Conservation (phyloP, 1,140 invertebrate genomes). For the roundworm (Caenorhabditis elegans) region WBcel235 BX284602.5:11052501-11053000, state of each 20-base stretch:
- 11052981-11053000: constrained; percentile 62
- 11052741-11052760: constrained; percentile 62
- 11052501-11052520: constrained; percentile 50
- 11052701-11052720: constrained; percentile 69
- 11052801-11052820: not conserved
- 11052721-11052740: constrained; percentile 69
- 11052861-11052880: constrained; percentile 54
- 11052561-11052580: not conserved
- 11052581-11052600: too few species aligned
- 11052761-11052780: constrained; percentile 62
- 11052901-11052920: constrained; percentile 60
- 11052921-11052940: constrained; percentile 63
- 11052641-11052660: constrained; percentile 68
- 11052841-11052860: constrained; percentile 57
- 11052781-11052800: constrained; percentile 49
- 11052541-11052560: constrained; percentile 55
- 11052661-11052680: constrained; percentile 70
- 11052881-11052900: constrained; percentile 56
- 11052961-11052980: constrained; percentile 64
- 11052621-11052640: constrained; percentile 58
- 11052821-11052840: constrained; percentile 55
- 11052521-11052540: constrained; percentile 55
- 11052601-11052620: not conserved
- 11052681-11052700: constrained; percentile 69
- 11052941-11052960: constrained; percentile 59